phyloP scores from a whole-genome alignment of 2,113 vertebrate species.

The Semicossyphus pulcher region DNA sequence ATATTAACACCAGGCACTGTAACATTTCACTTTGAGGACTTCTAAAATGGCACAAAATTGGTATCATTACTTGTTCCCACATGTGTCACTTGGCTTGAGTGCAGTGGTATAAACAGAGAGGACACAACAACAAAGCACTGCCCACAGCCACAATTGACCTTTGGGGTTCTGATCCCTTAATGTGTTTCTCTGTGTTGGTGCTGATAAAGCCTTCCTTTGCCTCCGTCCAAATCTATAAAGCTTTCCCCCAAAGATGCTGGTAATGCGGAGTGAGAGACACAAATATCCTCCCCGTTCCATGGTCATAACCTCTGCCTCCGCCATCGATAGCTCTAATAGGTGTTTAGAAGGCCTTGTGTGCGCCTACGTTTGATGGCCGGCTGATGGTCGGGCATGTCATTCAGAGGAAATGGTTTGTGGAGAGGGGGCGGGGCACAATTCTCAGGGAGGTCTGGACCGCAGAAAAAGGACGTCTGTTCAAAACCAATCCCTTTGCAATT shows the following conservation, averaged over 20 bases:
- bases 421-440: background rate
- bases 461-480: slow-evolving; percentile 5
- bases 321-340: slow-evolving; percentile 64
- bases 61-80: slow-evolving; percentile 50
- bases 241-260: slow-evolving; percentile 59
- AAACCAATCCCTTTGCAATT: slow-evolving; percentile 32
- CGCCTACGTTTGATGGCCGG: slow-evolving; percentile 44
- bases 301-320: slow-evolving; percentile 64
- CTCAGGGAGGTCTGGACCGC: background rate
- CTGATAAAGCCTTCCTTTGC: slow-evolving; percentile 73
- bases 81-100: slow-evolving; percentile 53
- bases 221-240: slow-evolving; percentile 75
- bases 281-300: slow-evolving; percentile 60
- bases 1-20: background rate
- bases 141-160: slow-evolving; percentile 79
- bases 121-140: slow-evolving; percentile 66
- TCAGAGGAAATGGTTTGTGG: slow-evolving; percentile 28
- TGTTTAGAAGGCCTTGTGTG: slow-evolving; percentile 58
- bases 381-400: slow-evolving; percentile 36
- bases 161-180: slow-evolving; percentile 78
- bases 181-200: slow-evolving; percentile 75
- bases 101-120: slow-evolving; percentile 49
- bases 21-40: background rate
- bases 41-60: slow-evolving; percentile 22
- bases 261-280: slow-evolving; percentile 65